Conservation (phyloP, 2,888 invertebrate species). For the Leptothorax acervorum region DNA sequence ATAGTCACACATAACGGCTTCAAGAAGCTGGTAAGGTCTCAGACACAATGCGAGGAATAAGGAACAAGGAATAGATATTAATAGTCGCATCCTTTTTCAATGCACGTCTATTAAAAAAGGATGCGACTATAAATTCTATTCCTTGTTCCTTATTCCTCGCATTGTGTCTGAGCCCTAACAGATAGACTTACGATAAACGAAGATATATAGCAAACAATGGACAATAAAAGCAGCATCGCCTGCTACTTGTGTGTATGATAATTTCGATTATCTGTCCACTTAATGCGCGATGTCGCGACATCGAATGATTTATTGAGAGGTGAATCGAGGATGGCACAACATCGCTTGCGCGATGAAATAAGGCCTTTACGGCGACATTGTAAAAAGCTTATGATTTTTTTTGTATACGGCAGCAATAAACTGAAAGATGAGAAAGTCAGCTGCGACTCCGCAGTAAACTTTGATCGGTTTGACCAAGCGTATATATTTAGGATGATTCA, state of each 20-base stretch:
- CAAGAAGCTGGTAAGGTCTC: background rate
- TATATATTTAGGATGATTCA: conserved; percentile 38
- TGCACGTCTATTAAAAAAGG: no score
- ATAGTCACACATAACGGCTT: background rate
- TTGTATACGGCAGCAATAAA: background rate
- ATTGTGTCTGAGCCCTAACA: background rate
- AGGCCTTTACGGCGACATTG: background rate
- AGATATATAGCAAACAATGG: conserved; percentile 33
- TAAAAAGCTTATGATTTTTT: background rate
- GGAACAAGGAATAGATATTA: no score
- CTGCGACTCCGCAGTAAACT: conserved; percentile 20
- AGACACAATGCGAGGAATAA: no score
- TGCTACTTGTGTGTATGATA: background rate
- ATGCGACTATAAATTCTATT: no score
- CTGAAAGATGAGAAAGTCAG: conserved; percentile 3
- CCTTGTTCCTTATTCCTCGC: no score
- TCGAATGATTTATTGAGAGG: conserved; percentile 6
- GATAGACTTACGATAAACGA: background rate
- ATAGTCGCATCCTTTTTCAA: no score
- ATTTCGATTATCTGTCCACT: conserved; percentile 17
- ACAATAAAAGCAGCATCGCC: conserved; percentile 22
- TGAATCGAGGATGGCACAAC: background rate
- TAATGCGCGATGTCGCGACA: conserved; percentile 6
- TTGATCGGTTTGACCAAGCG: conserved; percentile 37
- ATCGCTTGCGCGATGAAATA: background rate